Evolutionary conservation across 1,140 invertebrate species (phyloP), one percentile per base, ranked within the genome.

Genomic region (Carposina sasakii): DNA sequence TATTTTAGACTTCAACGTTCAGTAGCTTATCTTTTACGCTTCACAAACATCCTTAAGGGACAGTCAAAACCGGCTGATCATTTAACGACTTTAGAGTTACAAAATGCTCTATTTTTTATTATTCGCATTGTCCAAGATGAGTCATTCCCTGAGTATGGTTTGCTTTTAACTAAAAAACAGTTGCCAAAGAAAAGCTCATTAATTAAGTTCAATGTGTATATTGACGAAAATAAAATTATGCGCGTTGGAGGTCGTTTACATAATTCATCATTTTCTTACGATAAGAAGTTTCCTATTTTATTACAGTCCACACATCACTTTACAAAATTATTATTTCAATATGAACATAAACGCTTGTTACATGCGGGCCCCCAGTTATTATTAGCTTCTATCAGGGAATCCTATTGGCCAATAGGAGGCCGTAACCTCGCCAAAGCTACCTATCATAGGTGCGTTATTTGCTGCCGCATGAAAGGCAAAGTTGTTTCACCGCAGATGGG

Each of bases 151-250:
- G 43, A 46, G 19, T 46, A 46, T 23, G 2, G n/a, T 3, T 2
- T 34, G 1, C 21, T 46, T 12, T 4, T 23, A 19, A 12, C 19
- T 15, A 19, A 31, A 15, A 8, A 34, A 34, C n/a, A n/a, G 4
- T 23, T 46, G 9, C 43, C 43, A 15, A 34, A 33, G 15, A 34
- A 33, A n/a, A 46, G 43, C 23, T n/a, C 16, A 6, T 34, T 46
- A 21, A 2, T 46, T 13, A 46, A 46, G 23, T 46, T 34, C 16
- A 46, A 46, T 17, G 28, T 33, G 2, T 46, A 22, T 34, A 4
- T 46, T 2, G 41, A 43, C 26, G 24, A 43, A 24, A n/a, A 16
- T 33, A 33, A 8, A 3, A 33, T 33, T n/a, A 33, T 33, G 30
- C 30, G 30, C n/a, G 30, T 33, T 13, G 30, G 30, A 6, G 30